Conservation (phyloP, 2,888 invertebrate genomes). For the Catocala sponsa region DNA sequence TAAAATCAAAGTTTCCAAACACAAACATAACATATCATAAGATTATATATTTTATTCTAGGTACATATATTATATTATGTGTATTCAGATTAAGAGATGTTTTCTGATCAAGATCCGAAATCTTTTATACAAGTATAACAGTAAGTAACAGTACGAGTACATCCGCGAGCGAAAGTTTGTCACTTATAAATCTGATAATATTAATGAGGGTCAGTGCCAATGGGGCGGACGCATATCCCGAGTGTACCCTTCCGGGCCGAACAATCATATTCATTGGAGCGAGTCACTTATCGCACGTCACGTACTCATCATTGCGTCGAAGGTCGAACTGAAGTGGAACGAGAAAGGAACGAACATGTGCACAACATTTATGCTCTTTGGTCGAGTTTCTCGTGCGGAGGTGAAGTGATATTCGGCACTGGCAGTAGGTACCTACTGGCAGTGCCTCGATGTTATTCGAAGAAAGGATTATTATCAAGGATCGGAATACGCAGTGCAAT, state of each 20-base stretch:
- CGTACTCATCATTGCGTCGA: slow-evolving; percentile 12
- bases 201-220: slow-evolving; percentile 16
- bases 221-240: slow-evolving; percentile 10
- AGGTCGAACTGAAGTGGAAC: slow-evolving; percentile 8
- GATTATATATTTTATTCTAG: too few relatives aligned
- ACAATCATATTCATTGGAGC: slow-evolving; percentile 20
- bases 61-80: too few relatives aligned
- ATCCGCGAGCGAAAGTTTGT: not conserved
- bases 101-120: too few relatives aligned
- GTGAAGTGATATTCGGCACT: not conserved
- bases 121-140: too few relatives aligned
- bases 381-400: not conserved
- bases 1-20: too few relatives aligned
- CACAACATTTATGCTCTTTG: not conserved
- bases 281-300: slow-evolving; percentile 22
- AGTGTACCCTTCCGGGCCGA: slow-evolving; percentile 8
- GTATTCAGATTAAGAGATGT: too few relatives aligned
- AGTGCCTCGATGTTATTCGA: not conserved
- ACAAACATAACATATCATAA: too few relatives aligned
- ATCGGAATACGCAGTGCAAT: too few relatives aligned
- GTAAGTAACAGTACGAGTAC: not conserved
- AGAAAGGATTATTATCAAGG: too few relatives aligned
- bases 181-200: slow-evolving; percentile 15
- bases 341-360: slow-evolving; percentile 5
- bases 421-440: too few relatives aligned